Evolutionary conservation across 2,888 invertebrate species (phyloP).

Genomic region (Andrena fulva): DNA sequence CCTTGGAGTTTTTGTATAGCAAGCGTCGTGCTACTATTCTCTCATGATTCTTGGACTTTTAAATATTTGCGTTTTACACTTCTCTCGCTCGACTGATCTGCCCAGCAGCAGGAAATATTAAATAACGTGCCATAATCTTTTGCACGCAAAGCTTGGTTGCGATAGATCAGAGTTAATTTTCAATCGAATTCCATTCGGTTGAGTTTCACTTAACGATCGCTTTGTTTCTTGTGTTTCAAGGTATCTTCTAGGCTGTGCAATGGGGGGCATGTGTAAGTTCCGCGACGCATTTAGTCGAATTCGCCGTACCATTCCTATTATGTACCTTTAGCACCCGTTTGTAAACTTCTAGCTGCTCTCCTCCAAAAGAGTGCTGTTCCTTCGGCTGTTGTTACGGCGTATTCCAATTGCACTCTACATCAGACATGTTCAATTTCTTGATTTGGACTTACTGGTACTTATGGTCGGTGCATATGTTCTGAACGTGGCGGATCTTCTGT

Average conservation of each 20-base stretch:
- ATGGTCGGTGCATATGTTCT: slow-evolving; percentile 84
- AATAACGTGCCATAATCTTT: not conserved
- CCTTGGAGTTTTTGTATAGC: slow-evolving; percentile 15
- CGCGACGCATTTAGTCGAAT: not conserved
- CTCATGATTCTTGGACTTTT: not conserved
- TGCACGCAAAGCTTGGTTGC: slow-evolving; percentile 22
- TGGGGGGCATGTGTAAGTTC: slow-evolving; percentile 80
- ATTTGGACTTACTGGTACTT: slow-evolving; percentile 90
- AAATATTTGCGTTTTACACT: not conserved
- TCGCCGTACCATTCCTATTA: not conserved
- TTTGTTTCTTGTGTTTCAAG: slow-evolving; percentile 62
- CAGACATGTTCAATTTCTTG: slow-evolving; percentile 87
- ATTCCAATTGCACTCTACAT: slow-evolving; percentile 87
- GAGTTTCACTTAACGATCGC: not conserved
- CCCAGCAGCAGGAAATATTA: not conserved
- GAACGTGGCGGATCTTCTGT: no score
- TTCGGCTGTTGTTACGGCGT: slow-evolving; percentile 87
- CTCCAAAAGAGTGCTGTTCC: slow-evolving; percentile 91
- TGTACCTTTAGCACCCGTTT: not conserved
- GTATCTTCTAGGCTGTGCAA: slow-evolving; percentile 80
- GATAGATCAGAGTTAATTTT: not conserved
- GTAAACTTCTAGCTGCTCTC: slow-evolving; percentile 86
- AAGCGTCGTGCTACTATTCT: slow-evolving; percentile 16
- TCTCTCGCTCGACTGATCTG: not conserved
- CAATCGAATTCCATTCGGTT: not conserved